Conservation (phyloP, 1,140 invertebrate genomes). For the Carposina sasakii region DNA sequence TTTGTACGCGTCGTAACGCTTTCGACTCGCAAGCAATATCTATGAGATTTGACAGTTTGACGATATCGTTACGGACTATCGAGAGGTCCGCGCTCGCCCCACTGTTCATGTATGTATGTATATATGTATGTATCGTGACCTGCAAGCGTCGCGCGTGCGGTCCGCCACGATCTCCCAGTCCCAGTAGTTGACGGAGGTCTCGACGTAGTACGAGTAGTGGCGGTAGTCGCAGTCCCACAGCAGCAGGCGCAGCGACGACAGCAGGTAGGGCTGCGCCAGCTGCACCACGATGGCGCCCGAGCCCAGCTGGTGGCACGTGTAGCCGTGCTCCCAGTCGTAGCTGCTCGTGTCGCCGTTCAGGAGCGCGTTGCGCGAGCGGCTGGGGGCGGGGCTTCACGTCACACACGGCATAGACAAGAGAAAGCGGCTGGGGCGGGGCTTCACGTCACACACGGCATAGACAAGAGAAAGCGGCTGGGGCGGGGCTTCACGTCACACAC, state of each 20-base stretch:
- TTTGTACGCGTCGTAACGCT: no score
- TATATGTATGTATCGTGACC: no score
- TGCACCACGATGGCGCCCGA: conserved; percentile 96
- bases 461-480: no score
- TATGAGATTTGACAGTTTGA: no score
- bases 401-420: no score
- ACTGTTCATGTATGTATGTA: no score
- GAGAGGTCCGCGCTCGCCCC: no score
- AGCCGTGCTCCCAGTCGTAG: conserved; percentile 99
- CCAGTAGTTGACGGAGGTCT: conserved; percentile 94
- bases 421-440: no score
- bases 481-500: no score
- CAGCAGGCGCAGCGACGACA: conserved; percentile 91
- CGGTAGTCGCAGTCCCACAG: conserved; percentile 99
- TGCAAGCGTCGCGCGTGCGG: conserved; percentile 82
- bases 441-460: no score
- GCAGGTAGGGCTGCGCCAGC: conserved; percentile 95
- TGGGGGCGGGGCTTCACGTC: no score
- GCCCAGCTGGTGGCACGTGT: conserved; percentile 98
- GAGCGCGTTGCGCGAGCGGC: conserved; percentile 93
- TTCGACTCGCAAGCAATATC: no score
- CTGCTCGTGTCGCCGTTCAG: conserved; percentile 95
- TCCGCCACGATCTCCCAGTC: conserved; percentile 92
- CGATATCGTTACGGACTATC: not conserved
- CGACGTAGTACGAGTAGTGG: conserved; percentile 96